Evolutionary conservation across 1,140 invertebrate genomes (phyloP).

Genomic region (Zaprionus tsacasi): DNA sequence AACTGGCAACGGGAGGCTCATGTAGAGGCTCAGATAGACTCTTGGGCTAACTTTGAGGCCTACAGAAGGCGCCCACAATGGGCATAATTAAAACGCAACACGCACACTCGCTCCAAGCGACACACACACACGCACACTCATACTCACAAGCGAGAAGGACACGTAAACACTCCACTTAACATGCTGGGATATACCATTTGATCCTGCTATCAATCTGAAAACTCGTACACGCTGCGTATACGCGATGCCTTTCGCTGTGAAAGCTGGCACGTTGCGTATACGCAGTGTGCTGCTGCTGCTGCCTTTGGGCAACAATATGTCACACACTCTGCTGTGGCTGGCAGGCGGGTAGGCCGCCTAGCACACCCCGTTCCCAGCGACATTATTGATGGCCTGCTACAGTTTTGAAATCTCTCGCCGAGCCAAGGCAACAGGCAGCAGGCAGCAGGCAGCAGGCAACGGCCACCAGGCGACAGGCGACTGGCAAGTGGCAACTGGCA

Average conservation of each 20-base stretch:
- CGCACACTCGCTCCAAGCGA: not conserved
- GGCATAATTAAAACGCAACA: conserved; percentile 48
- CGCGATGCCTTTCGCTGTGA: conserved; percentile 15
- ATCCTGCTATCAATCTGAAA: conserved; percentile 75
- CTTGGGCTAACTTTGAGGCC: conserved; percentile 41
- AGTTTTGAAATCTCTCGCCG: conserved; percentile 48
- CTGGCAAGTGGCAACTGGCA: conserved; percentile 16
- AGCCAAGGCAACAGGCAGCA: not conserved
- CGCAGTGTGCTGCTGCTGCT: conserved; percentile 47
- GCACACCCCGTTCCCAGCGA: not conserved
- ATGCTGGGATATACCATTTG: conserved; percentile 76
- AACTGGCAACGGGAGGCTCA: too few relatives aligned
- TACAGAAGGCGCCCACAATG: conserved; percentile 26
- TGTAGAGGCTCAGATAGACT: conserved; percentile 5
- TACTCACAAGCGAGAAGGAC: conserved; percentile 17
- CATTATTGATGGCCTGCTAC: conserved; percentile 68
- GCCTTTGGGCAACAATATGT: conserved; percentile 62
- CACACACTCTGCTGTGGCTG: conserved; percentile 32
- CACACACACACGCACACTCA: not conserved
- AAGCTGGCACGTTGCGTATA: conserved; percentile 52
- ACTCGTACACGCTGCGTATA: conserved; percentile 46
- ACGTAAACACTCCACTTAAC: conserved; percentile 78
- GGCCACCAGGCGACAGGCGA: not conserved
- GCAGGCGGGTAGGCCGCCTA: not conserved
- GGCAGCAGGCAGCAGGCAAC: conserved; percentile 14